These are phyloP conservation scores for Lutra lutra DNA, from an alignment of 2,797 vertebrate genomes.

Conservation along the genomic window DNA sequence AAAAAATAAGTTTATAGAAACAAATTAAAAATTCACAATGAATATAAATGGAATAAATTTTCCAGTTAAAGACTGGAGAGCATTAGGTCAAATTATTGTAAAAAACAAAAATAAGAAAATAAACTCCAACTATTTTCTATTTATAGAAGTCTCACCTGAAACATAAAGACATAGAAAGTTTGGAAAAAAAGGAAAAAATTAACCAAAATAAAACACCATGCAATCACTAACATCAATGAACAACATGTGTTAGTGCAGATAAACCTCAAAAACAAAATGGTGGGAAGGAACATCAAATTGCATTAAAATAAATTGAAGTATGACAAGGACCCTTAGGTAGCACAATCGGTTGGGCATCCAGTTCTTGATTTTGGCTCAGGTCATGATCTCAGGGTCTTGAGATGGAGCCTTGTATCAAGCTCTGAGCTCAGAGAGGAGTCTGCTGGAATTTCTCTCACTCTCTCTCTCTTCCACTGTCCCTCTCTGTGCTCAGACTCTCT, in stretches of 20 bases:
- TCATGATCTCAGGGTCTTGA: neutral
- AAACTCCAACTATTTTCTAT: neutral
- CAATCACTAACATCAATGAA: neutral
- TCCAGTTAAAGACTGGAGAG: neutral
- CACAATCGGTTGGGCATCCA: neutral
- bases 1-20: neutral
- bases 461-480: neutral
- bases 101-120: neutral
- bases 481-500: neutral
- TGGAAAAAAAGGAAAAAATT: neutral
- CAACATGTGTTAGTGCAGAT: neutral
- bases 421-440: neutral
- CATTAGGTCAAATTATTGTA: neutral
- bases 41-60: conserved; percentile 25
- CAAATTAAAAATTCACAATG: neutral
- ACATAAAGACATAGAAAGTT: neutral
- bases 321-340: neutral
- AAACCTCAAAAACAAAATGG: neutral
- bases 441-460: neutral
- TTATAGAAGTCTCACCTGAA: neutral
- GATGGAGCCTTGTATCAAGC: neutral
- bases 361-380: neutral
- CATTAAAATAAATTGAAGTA: neutral
- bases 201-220: neutral
- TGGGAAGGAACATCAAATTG: neutral